Base-by-base conservation (phyloP, 2,113 vertebrate genomes). In the Vulpes lagopus region DNA sequence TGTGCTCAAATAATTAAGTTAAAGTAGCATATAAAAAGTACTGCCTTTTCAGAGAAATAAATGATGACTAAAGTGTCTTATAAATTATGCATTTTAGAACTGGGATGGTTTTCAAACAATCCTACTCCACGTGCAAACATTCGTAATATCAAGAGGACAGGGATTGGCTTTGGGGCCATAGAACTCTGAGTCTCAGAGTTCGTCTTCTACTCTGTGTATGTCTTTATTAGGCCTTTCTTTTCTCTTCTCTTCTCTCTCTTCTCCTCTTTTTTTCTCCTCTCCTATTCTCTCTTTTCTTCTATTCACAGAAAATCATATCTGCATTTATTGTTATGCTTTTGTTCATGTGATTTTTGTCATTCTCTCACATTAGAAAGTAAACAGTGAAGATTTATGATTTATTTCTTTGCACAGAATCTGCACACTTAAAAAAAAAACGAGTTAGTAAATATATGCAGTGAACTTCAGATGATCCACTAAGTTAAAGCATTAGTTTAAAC, bases 1-100 rank as follows among this genome's bases (percentile, higher is more conserved):
- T 69, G 27, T 38, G 64, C 27, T 96, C 62, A 73, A 80, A 86
- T 71, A 79, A 64, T 64, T 78, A 90, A 90, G 55, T 80, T 65
- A 93, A 67, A 96, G 67, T 27, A 53, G 17, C 17, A 51, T 35
- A 19, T 49, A 67, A 35, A 89, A 53, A 38, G 76, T 16, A 7
- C 12, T 1, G 84, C 17, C 35, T 93, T 89, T 92, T 74, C 51
- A 38, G 59, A 67, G 38, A 35, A 12, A 51, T 55, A 38, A 25
- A n/a, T 55, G 73, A 87, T 93, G 59, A 35, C 30, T 51, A 7
- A 49, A 88, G 25, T 5, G 3, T 64, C 83, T 35, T 95, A 49
- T 81, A 87, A 81, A 64, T 35, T 49, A n/a, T 81, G 20, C 81
- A n/a, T 73, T 87, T 92, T 64, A 82, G 74, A 49, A 55, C 57